Conservation (phyloP, 2,797 vertebrate species). For the Scarus forsteni region DNA sequence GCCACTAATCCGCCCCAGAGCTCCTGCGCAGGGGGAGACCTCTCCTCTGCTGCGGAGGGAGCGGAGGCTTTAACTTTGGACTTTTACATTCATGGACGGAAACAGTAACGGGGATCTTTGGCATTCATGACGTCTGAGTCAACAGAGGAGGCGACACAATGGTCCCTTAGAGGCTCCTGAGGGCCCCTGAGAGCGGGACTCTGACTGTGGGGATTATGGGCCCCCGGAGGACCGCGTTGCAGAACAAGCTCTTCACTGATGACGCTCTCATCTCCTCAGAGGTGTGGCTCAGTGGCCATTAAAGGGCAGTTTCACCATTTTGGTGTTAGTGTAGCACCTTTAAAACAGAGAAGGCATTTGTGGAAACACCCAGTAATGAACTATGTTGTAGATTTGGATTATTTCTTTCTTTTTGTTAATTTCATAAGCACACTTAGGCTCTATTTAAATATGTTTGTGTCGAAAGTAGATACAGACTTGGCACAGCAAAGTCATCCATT, state of each 20-base stretch:
- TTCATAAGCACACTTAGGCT: no score
- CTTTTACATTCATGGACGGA: slow-evolving; percentile 87
- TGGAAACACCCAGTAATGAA: no score
- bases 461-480: no score
- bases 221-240: slow-evolving; percentile 37
- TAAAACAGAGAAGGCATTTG: no score
- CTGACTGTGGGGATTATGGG: slow-evolving; percentile 66
- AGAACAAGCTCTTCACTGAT: slow-evolving; percentile 14
- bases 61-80: slow-evolving; percentile 77
- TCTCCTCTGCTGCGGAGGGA: slow-evolving; percentile 64
- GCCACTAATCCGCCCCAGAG: slow-evolving; percentile 83
- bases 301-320: slow-evolving; percentile 8
- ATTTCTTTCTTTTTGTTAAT: no score
- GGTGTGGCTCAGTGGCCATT: slow-evolving; percentile 31
- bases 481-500: no score
- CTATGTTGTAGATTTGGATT: no score
- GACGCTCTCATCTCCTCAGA: slow-evolving; percentile 14
- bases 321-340: not conserved
- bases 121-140: slow-evolving; percentile 83
- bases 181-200: slow-evolving; percentile 69
- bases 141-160: slow-evolving; percentile 76
- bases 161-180: slow-evolving; percentile 70
- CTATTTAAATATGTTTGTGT: no score
- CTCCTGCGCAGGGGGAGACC: slow-evolving; percentile 66
- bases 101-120: slow-evolving; percentile 82